phyloP scores from a whole-genome alignment of 2,113 vertebrate genomes.

The Sigmodon hispidus region DNA sequence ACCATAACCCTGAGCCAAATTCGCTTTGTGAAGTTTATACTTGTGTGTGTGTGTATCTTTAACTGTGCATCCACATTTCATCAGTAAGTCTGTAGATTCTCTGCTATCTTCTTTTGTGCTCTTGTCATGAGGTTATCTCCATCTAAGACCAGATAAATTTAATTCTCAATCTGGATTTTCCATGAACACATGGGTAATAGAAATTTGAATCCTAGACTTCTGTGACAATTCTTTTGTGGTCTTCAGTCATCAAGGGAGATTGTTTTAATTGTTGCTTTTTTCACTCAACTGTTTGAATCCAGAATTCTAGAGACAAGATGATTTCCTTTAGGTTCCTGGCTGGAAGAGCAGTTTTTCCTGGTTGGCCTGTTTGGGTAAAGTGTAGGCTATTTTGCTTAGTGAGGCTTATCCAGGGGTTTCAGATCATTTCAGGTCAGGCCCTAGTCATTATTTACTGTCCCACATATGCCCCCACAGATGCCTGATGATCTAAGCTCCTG shows the following conservation, averaged over 20 bases:
- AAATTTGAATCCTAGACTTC: constrained; percentile 28
- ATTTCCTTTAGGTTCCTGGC: not conserved
- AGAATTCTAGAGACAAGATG: not conserved
- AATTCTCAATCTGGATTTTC: constrained; percentile 6
- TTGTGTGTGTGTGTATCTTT: not conserved
- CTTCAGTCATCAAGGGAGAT: not conserved
- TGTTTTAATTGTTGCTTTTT: not conserved
- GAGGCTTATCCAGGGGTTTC: not conserved
- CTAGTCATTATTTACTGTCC: not conserved
- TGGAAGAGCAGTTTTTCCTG: not conserved
- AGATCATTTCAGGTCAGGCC: not conserved
- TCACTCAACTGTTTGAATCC: not conserved
- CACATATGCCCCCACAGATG: not conserved
- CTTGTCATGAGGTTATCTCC: not conserved
- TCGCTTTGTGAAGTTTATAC: not conserved
- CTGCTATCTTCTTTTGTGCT: not conserved
- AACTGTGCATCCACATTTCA: not conserved
- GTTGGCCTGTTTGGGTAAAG: not conserved
- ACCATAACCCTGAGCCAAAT: not conserved
- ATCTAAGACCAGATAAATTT: constrained; percentile 15
- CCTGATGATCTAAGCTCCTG: not conserved
- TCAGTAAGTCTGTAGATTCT: not conserved
- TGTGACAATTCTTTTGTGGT: not conserved
- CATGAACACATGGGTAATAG: not conserved
- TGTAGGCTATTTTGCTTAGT: not conserved